Conservation (phyloP, 2,888 invertebrate species). For the Plebejus anna region DNA sequence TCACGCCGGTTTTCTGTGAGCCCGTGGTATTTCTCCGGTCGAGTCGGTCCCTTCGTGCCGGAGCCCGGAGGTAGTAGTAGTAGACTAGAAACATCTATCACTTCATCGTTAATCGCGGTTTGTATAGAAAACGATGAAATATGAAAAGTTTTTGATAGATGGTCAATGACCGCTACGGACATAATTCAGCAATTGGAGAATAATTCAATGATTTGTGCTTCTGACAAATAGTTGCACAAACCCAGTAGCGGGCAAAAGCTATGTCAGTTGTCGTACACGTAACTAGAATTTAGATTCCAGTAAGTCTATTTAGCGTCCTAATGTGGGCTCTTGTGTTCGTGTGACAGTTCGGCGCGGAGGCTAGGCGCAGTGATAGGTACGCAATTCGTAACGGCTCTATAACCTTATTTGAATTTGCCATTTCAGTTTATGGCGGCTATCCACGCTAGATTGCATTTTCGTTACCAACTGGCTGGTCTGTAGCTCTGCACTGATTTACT, state of each 20-base stretch:
- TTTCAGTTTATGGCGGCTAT: conserved; percentile 52
- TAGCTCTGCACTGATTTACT: conserved; percentile 12
- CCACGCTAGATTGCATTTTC: conserved; percentile 51
- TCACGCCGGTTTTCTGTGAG: too few relatives aligned
- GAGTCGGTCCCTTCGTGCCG: too few relatives aligned
- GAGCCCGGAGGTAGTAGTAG: too few relatives aligned
- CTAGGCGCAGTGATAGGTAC: conserved; percentile 38
- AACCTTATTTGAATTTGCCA: conserved; percentile 55
- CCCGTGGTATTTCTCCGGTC: too few relatives aligned
- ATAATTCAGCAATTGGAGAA: too few relatives aligned
- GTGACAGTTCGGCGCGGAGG: conserved; percentile 23
- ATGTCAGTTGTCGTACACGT: not conserved
- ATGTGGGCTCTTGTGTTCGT: not conserved
- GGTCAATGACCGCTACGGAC: too few relatives aligned
- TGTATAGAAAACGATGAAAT: too few relatives aligned
- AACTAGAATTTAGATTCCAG: conserved; percentile 9
- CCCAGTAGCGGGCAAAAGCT: not conserved
- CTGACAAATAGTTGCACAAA: not conserved
- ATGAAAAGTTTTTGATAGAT: too few relatives aligned
- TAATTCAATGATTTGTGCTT: not conserved
- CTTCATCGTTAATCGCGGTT: too few relatives aligned
- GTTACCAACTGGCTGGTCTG: conserved; percentile 16
- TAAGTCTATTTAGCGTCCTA: conserved; percentile 10
- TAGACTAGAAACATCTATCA: too few relatives aligned
- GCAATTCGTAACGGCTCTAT: conserved; percentile 53